Evolutionary conservation across 2,113 vertebrate species (phyloP).

Genomic region (Paradoxurus hermaphroditus): DNA sequence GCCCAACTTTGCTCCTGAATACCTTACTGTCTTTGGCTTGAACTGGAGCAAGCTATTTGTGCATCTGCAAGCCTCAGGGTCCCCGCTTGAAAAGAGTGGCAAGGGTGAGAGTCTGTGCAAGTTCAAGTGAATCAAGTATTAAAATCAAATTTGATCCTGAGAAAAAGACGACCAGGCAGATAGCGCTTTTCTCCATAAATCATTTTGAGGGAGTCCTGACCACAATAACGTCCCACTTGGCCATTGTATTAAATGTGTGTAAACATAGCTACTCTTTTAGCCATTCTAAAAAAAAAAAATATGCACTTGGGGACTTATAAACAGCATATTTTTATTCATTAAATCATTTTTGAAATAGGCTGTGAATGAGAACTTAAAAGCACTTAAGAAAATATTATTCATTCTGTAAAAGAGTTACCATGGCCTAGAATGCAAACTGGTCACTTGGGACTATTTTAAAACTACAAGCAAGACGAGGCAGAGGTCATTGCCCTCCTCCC

Average conservation of each 20-base stretch:
- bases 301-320: conserved; percentile 68
- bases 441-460: conserved; percentile 58
- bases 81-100: neutral
- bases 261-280: conserved; percentile 61
- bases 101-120: neutral
- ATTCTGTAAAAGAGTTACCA: conserved; percentile 68
- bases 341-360: conserved; percentile 69
- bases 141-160: conserved; percentile 19
- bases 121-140: conserved; percentile 40
- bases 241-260: conserved; percentile 47
- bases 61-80: neutral
- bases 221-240: neutral
- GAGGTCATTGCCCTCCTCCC: conserved; percentile 17
- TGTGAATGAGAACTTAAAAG: conserved; percentile 67
- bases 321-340: conserved; percentile 65
- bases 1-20: neutral
- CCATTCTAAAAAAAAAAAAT: conserved; percentile 50
- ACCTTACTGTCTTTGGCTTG: neutral
- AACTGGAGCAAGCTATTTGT: neutral
- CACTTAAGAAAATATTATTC: conserved; percentile 77
- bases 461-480: conserved; percentile 28
- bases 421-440: conserved; percentile 58
- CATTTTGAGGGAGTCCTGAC: conserved; percentile 58
- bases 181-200: conserved; percentile 35
- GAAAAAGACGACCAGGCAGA: conserved; percentile 3